Percentiles rank a stretch among this genome's conserved stretches.
Conservation (phyloP, 2,888 invertebrate genomes). For the Nemotelus nigrinus region DNA sequence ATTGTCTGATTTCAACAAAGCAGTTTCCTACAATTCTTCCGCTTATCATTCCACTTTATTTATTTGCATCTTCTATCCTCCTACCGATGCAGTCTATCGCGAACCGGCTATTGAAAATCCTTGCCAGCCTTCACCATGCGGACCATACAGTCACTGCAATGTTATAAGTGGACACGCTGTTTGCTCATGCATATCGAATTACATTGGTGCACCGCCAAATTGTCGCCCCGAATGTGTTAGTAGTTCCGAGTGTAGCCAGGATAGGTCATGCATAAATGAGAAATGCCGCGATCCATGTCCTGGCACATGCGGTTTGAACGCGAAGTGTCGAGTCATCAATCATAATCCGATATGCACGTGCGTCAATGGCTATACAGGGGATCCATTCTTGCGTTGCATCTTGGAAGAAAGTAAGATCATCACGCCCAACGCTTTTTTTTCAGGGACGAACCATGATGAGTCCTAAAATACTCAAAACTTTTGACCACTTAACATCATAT, state of each 20-base stretch:
- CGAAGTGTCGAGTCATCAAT: slow-evolving; percentile 83
- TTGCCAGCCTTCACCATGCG: slow-evolving; percentile 79
- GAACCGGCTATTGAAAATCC: slow-evolving; percentile 66
- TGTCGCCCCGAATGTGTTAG: slow-evolving; percentile 85
- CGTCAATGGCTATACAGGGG: slow-evolving; percentile 77
- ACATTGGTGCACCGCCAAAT: slow-evolving; percentile 80
- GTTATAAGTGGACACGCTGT: slow-evolving; percentile 78
- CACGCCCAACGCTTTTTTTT: too few species aligned
- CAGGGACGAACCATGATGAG: neutral
- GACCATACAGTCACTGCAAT: slow-evolving; percentile 82
- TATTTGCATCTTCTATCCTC: slow-evolving; percentile 13
- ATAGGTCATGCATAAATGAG: slow-evolving; percentile 81
- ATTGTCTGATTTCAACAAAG: too few species aligned
- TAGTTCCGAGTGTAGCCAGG: slow-evolving; percentile 83
- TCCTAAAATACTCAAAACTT: neutral
- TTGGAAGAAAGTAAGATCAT: slow-evolving; percentile 73
- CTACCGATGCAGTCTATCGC: slow-evolving; percentile 48
- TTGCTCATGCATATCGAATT: slow-evolving; percentile 81
- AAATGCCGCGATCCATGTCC: slow-evolving; percentile 85
- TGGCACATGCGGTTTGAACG: slow-evolving; percentile 84
- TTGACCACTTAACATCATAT: neutral
- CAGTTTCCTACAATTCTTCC: neutral
- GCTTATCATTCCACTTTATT: neutral
- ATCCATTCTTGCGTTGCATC: slow-evolving; percentile 81
- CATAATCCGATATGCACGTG: slow-evolving; percentile 90